Conservation (phyloP, 2,113 vertebrate genomes). For the Eretmochelys imbricata region DNA sequence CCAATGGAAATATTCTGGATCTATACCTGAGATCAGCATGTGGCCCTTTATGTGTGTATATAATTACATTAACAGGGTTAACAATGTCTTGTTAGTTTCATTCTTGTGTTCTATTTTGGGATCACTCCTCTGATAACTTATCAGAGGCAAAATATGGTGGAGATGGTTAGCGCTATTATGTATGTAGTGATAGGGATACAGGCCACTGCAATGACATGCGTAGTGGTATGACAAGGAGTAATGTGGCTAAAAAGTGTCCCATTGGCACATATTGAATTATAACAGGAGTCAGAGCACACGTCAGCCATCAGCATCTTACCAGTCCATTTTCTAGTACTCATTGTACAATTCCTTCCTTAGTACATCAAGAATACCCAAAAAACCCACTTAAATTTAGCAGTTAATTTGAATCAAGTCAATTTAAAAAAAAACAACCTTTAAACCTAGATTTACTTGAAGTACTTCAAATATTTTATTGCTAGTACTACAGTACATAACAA, state of each 20-base stretch:
- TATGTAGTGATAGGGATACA: rapidly evolving
- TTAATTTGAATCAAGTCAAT: constrained; percentile 48
- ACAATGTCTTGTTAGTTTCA: not conserved
- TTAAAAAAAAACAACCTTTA: constrained; percentile 46
- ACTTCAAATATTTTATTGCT: constrained; percentile 77
- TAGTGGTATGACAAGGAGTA: not conserved
- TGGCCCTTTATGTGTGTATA: rapidly evolving
- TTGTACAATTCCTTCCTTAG: constrained; percentile 32
- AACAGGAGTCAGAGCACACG: not conserved
- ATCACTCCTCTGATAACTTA: not conserved
- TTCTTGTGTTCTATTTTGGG: not conserved
- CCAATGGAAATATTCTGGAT: rapidly evolving
- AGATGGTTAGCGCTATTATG: rapidly evolving
- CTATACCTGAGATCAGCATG: not conserved
- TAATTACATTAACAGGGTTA: not conserved
- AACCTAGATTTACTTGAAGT: constrained; percentile 66
- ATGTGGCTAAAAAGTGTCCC: not conserved
- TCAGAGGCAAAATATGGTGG: not conserved
- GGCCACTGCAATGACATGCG: rapidly evolving
- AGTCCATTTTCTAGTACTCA: constrained; percentile 29
- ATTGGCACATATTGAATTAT: not conserved
- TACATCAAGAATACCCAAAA: not conserved
- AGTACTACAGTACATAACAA: constrained; percentile 73
- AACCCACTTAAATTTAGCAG: constrained; percentile 45
- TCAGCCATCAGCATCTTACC: not conserved